These are phyloP conservation scores for Drosophila aff. DNA, from an alignment of 1,140 invertebrate species.

Conservation along the genomic window DNA sequence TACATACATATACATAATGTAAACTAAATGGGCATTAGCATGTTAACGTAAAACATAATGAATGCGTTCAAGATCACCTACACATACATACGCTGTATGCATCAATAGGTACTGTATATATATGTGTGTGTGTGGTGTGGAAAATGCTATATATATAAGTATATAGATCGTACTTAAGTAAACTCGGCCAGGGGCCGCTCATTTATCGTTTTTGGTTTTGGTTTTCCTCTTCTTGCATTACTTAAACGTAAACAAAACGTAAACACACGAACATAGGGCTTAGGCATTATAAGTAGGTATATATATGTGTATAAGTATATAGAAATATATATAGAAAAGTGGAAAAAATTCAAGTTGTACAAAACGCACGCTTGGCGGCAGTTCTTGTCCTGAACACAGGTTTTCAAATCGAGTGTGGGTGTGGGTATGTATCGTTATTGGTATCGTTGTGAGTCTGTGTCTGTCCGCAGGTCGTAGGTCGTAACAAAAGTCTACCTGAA, in stretches of 20 bases:
- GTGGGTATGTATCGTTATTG: conserved; percentile 22
- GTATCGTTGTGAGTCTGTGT: conserved; percentile 11
- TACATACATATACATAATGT: conserved; percentile 57
- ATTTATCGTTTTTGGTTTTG: conserved; percentile 51
- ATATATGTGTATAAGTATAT: conserved; percentile 57
- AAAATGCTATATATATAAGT: conserved; percentile 48
- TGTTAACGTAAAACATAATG: conserved; percentile 60
- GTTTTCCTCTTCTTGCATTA: conserved; percentile 60
- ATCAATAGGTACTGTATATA: conserved; percentile 40
- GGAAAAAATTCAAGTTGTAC: conserved; percentile 54
- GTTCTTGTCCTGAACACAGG: conserved; percentile 48
- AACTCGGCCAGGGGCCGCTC: conserved; percentile 55
- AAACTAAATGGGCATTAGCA: conserved; percentile 64
- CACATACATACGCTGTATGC: conserved; percentile 51
- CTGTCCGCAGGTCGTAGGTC: conserved; percentile 26
- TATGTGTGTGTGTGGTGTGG: conserved; percentile 25
- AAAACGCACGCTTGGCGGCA: conserved; percentile 62
- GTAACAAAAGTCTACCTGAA: conserved; percentile 9
- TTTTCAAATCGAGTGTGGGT: conserved; percentile 43
- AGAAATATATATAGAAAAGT: conserved; percentile 60
- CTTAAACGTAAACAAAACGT: conserved; percentile 72
- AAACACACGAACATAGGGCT: conserved; percentile 72
- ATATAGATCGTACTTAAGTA: conserved; percentile 64
- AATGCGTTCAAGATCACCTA: conserved; percentile 63
- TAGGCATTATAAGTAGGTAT: conserved; percentile 60